Percentiles rank a stretch among this genome's conserved stretches.
These are phyloP conservation scores for Eurytoma californica DNA, from an alignment of 2,888 invertebrate genomes.

Conservation along the genomic window DNA sequence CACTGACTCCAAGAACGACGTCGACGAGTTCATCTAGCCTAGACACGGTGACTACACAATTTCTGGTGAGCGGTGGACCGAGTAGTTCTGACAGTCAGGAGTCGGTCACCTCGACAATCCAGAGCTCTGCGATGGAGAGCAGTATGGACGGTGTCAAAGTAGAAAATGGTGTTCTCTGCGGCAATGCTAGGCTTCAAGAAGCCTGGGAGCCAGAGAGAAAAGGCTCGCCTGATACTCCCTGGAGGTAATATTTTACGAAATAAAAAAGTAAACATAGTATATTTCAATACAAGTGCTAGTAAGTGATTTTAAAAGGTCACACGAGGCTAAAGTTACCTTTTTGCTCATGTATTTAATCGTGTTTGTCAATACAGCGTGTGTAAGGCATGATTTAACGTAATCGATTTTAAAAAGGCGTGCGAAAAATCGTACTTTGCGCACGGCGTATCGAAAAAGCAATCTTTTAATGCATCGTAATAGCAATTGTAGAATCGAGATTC, in stretches of 20 bases:
- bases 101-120: constrained; percentile 46
- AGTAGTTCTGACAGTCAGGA: constrained; percentile 63
- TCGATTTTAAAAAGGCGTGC: no score
- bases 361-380: no score
- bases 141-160: constrained; percentile 66
- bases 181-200: constrained; percentile 72
- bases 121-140: constrained; percentile 58
- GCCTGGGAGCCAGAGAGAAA: constrained; percentile 73
- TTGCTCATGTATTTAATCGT: no score
- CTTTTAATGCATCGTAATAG: neutral
- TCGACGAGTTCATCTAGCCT: constrained; percentile 46
- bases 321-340: no score
- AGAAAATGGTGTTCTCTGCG: constrained; percentile 71
- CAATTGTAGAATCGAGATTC: neutral
- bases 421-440: no score
- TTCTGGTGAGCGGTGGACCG: constrained; percentile 63
- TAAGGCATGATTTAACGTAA: no score
- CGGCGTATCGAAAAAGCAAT: no score
- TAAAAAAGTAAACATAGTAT: neutral
- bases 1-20: constrained; percentile 24
- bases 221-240: constrained; percentile 72
- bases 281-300: no score
- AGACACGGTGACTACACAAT: constrained; percentile 62
- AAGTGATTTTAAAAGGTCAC: no score
- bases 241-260: constrained; percentile 61